Evolutionary conservation across 2,113 vertebrate species (phyloP).

Genomic region (Neolamprologus kungweensis): DNA sequence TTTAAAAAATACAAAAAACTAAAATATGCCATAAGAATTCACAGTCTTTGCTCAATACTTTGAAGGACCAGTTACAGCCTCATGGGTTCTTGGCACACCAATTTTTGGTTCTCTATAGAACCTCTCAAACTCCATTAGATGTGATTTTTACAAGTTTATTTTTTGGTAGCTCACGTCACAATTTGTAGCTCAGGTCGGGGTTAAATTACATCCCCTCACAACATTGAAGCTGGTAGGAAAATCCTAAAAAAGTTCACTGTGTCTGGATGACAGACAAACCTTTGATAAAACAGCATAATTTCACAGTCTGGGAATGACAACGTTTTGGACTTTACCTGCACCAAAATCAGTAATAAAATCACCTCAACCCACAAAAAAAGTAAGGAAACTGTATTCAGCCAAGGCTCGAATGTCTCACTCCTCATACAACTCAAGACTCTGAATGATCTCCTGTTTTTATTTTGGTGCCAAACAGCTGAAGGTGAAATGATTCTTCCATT

Average conservation of each 20-base stretch:
- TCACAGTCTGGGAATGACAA: background rate
- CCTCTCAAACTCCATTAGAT: background rate
- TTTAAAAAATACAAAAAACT: background rate
- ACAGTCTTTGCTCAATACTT: background rate
- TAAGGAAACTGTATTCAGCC: background rate
- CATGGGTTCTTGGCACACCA: background rate
- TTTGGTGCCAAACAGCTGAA: background rate
- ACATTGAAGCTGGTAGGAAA: background rate
- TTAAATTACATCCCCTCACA: background rate
- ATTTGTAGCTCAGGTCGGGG: background rate
- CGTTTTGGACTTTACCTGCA: too few relatives aligned
- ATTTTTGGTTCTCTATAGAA: background rate
- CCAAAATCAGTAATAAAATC: background rate
- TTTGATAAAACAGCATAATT: background rate
- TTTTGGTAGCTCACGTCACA: background rate
- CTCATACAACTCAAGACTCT: background rate
- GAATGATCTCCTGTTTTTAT: background rate
- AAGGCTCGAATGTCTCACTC: background rate
- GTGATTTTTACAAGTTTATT: background rate
- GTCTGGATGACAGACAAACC: background rate
- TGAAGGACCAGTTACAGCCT: background rate
- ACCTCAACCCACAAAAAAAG: background rate
- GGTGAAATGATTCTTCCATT: background rate
- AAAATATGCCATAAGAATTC: background rate
- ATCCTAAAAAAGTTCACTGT: background rate